phyloP scores from a whole-genome alignment of 1,140 invertebrate species.

The Scylla paramamosain region DNA sequence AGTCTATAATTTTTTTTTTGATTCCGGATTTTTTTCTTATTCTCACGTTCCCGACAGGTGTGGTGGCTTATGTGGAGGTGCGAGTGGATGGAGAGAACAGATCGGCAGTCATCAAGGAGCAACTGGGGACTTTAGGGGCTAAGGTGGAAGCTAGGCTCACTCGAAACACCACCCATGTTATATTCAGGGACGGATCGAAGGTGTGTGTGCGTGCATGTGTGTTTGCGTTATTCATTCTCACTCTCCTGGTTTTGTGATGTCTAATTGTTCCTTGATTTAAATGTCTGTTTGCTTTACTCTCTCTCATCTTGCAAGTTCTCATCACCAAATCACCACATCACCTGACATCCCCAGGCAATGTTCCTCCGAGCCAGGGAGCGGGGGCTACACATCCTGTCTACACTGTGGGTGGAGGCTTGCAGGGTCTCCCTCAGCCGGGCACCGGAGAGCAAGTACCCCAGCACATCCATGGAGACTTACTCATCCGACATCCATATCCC shows the following conservation, averaged over 20 bases:
- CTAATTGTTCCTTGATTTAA: too few species aligned
- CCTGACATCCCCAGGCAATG: constrained; percentile 45
- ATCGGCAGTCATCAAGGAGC: constrained; percentile 68
- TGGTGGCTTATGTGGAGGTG: constrained; percentile 70
- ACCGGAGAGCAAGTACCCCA: constrained; percentile 65
- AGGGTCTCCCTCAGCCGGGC: constrained; percentile 41
- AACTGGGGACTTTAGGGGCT: constrained; percentile 63
- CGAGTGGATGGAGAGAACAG: constrained; percentile 63
- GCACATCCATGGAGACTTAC: constrained; percentile 67
- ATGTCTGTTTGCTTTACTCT: background rate
- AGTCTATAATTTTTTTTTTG: too few species aligned
- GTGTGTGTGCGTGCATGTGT: background rate
- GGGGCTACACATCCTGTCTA: constrained; percentile 72
- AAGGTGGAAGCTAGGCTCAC: constrained; percentile 58
- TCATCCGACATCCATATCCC: background rate
- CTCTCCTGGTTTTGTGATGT: background rate
- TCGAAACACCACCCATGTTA: constrained; percentile 62
- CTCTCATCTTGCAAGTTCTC: background rate
- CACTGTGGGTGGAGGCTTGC: constrained; percentile 70
- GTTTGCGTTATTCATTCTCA: background rate
- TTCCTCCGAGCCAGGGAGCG: constrained; percentile 55
- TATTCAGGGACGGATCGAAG: constrained; percentile 71
- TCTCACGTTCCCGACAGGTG: background rate
- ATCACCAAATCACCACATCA: background rate
- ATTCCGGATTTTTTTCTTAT: too few species aligned